Base-by-base conservation (phyloP, 64 coral and sea anemone species). In the Pocillopora verrucosa region DNA sequence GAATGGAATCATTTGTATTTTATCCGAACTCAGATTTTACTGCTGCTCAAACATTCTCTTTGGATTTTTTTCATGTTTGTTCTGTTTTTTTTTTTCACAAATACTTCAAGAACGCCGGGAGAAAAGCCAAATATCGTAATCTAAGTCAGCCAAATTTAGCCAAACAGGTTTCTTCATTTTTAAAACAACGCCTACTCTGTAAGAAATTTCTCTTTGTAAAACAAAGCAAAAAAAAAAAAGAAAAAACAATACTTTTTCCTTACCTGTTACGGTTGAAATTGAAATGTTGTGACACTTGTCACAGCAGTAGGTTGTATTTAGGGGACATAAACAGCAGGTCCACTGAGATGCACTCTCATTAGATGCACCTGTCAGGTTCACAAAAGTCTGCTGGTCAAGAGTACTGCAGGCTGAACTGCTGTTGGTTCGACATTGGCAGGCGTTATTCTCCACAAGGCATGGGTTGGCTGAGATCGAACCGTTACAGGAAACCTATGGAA, bases 301-400 rank as follows among this genome's bases (percentile, higher is more conserved):
- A n/a, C 82, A 85, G 22, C 82, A 85, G 63, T 72, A 85, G 34
- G 36, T 85, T n/a, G 14, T 38, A 65, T 85, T 56, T 2, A 0
- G 64, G 9, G 82, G 6, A 57, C 82, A 85, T 14, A 51, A 22
- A 57, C 82, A 85, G 63, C 82, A 85, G 17, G 9, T 26, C 82
- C 82, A 85, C 3, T 72, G 15, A 9, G 38, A 72, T 26, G 82
- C 37, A 26, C 13, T 72, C 25, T 72, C 82, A 57, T 72, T 72
- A 25, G 9, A 5, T 24, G 36, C 82, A 34, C 65, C 82, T 1
- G 82, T 85, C 11, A 85, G 34, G 41, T 70, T 56, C 2, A 72
- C 82, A 85, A 85, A 85, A 51, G 20, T 11, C 22, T 85, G 82
- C 82, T 85, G 82, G 36, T 30, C 19, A 38, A 85, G 41, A 56